A percentile compares a stretch with the other conserved stretches of the same genome.
phyloP scores from a whole-genome alignment of 2,888 invertebrate species.

The Tridacna crocea region DNA sequence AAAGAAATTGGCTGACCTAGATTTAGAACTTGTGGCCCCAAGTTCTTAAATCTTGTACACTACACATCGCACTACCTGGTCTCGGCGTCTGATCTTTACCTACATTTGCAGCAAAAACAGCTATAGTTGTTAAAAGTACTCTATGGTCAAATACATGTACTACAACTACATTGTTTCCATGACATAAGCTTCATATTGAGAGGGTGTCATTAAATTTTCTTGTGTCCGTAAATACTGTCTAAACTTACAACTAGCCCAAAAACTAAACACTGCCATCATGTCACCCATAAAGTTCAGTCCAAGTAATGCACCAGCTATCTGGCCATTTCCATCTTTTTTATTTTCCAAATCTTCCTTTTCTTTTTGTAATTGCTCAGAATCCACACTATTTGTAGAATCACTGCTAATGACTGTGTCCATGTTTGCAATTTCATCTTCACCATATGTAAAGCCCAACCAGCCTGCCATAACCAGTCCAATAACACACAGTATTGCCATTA shows the following conservation, averaged over 20 bases:
- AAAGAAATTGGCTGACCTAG: too few relatives aligned
- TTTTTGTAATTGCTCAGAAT: not conserved
- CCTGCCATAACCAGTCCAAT: not conserved
- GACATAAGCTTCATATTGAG: not conserved
- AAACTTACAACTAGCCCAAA: constrained; percentile 1
- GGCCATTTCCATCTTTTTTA: not conserved
- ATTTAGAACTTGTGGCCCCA: too few relatives aligned
- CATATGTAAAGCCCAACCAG: constrained; percentile 12
- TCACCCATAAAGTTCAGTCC: not conserved
- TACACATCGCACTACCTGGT: too few relatives aligned
- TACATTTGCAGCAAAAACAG: too few relatives aligned
- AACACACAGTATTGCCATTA: not conserved
- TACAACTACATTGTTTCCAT: not conserved
- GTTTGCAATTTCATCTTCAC: not conserved
- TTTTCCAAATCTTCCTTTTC: not conserved
- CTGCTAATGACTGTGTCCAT: not conserved
- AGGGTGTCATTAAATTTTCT: not conserved
- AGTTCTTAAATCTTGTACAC: too few relatives aligned
- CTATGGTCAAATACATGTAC: too few relatives aligned
- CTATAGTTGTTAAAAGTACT: too few relatives aligned
- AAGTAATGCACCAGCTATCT: not conserved
- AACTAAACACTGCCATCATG: not conserved
- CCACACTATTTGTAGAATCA: not conserved
- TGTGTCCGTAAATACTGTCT: constrained; percentile 5
- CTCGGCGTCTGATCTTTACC: too few relatives aligned